phyloP scores from a whole-genome alignment of 1,140 invertebrate species.

The Harlomillsia oculata region DNA sequence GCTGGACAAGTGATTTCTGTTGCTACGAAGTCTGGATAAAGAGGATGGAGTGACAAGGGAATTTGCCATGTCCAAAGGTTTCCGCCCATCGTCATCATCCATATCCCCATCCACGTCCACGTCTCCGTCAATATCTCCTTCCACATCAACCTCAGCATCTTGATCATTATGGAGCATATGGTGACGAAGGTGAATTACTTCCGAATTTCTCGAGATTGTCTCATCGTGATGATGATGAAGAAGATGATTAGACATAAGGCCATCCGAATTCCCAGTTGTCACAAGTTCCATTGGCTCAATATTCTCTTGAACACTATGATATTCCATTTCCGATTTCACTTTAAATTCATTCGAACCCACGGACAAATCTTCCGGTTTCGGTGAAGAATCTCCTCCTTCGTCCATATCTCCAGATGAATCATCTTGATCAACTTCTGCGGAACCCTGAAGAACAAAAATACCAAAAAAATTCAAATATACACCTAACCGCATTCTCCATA shows the following conservation, averaged over 20 bases:
- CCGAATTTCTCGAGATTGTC: no score
- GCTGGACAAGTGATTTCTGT: background rate
- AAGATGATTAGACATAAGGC: constrained; percentile 5
- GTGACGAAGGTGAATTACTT: background rate
- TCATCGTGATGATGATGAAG: constrained; percentile 10
- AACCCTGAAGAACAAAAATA: no score
- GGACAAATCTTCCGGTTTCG: constrained; percentile 34
- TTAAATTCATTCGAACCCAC: constrained; percentile 24
- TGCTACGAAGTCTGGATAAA: background rate
- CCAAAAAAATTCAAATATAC: no score
- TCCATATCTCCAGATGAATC: constrained; percentile 17
- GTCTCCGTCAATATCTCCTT: constrained; percentile 20
- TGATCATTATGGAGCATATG: constrained; percentile 12
- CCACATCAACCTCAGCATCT: constrained; percentile 24
- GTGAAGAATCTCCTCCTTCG: constrained; percentile 28
- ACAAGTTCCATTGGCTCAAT: constrained; percentile 26
- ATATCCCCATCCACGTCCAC: constrained; percentile 24
- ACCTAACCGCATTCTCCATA: no score
- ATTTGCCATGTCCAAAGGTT: no score
- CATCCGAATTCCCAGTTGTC: constrained; percentile 11
- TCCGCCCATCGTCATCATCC: constrained; percentile 10
- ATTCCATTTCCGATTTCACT: constrained; percentile 32
- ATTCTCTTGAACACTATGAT: constrained; percentile 5
- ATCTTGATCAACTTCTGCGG: constrained; percentile 10
- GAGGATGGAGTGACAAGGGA: no score